Evolutionary conservation across 2,888 invertebrate genomes (phyloP).

Genomic region (Eupithecia abbreviata): DNA sequence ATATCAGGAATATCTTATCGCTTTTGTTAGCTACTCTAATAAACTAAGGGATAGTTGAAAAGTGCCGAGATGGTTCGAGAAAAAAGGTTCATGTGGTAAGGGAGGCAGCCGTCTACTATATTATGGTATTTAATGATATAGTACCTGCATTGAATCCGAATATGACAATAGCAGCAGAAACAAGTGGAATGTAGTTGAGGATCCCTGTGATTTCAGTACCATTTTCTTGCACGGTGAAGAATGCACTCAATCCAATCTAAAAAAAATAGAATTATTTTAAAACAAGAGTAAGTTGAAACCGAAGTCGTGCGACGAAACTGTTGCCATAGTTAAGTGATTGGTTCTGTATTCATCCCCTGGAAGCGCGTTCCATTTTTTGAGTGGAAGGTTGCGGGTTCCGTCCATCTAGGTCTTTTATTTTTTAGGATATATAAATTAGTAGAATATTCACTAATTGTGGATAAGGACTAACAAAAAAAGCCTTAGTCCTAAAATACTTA

Average conservation of each 20-base stretch:
- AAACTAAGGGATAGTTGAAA: not conserved
- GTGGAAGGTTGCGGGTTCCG: too few species aligned
- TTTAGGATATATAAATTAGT: too few species aligned
- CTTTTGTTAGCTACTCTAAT: not conserved
- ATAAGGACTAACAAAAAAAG: not conserved
- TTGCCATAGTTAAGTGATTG: too few species aligned
- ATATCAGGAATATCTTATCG: not conserved
- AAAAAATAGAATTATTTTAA: not conserved
- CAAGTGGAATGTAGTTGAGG: conserved; percentile 58
- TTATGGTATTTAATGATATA: not conserved
- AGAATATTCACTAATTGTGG: not conserved
- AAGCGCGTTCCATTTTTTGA: too few species aligned
- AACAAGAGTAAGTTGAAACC: not conserved
- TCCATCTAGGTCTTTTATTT: too few species aligned
- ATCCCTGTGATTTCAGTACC: conserved; percentile 50
- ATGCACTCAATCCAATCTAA: conserved; percentile 57
- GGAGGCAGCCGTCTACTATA: too few species aligned
- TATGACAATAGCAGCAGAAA: conserved; percentile 57
- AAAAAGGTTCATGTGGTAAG: too few species aligned
- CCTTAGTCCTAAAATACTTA: not conserved
- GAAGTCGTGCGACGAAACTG: too few species aligned
- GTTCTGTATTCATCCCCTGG: too few species aligned
- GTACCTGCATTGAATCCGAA: conserved; percentile 54
- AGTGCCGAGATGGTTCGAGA: too few species aligned
- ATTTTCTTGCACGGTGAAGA: conserved; percentile 53